Evolutionary conservation across 2,888 invertebrate genomes (phyloP).

Genomic region (Smittia sp.): DNA sequence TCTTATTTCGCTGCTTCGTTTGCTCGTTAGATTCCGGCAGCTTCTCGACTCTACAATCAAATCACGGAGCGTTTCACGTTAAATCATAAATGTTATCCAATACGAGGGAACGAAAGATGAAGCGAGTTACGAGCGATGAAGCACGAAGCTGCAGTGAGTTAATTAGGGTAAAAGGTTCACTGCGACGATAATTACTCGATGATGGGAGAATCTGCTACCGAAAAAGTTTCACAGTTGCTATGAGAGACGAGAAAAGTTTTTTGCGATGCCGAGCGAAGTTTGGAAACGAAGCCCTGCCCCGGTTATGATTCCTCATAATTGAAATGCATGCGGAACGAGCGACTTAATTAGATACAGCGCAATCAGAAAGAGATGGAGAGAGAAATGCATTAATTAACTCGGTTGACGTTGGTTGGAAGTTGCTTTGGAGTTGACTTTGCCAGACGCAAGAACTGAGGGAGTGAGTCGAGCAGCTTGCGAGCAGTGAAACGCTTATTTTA

Average conservation of each 20-base stretch:
- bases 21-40: not conserved
- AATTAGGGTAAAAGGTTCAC: not conserved
- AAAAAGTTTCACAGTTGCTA: not conserved
- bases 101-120: not conserved
- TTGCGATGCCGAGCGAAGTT: not conserved
- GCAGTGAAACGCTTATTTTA: not conserved
- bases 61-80: not conserved
- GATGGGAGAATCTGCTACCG: not conserved
- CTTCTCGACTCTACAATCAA: not conserved
- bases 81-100: not conserved
- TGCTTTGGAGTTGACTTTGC: not conserved
- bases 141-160: not conserved
- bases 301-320: conserved; percentile 21
- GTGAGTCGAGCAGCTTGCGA: not conserved
- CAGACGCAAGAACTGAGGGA: not conserved
- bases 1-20: not conserved
- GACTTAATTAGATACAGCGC: conserved; percentile 14
- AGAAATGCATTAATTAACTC: not conserved
- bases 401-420: not conserved
- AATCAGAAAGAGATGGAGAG: not conserved
- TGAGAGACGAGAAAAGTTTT: not conserved
- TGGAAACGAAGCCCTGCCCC: not conserved
- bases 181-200: conserved; percentile 4
- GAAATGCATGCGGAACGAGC: conserved; percentile 22
- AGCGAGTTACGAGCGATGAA: not conserved